Evolutionary conservation across 2,797 vertebrate species (phyloP), one percentile per base, ranked within the genome.

Genomic region (Pseudochaenichthys georgianus): DNA sequence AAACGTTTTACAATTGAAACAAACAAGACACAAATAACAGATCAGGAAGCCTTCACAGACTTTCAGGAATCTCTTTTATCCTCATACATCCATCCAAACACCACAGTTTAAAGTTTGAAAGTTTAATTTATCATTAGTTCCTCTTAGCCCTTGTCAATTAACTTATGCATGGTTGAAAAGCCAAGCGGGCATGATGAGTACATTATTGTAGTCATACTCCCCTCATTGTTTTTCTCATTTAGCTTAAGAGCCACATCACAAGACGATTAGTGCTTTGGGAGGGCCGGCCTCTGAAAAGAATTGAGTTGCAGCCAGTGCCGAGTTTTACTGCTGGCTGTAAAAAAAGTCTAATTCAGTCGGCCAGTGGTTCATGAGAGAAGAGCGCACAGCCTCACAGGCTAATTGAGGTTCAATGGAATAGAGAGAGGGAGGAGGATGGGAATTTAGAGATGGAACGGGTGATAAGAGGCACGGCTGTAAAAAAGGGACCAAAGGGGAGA

Each of bases 371-470:
- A 84, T 67, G 68, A 64, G 80, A 77, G 75, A 60, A 70, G 54
- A 85, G 70, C 16, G 34, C 74, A 78, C 68, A 70, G 78, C 51
- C 81, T 73, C 82, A 82, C 46, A 54, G 66, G 79, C 80, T 93
- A 87, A 94, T 92, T 89, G 80, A 79, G 57, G 42, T 81, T 74
- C 93, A 83, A 94, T 88, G 82, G 76, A 57, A 73, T 63, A 16
- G 73, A 79, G 76, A 84, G 76, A 84, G 70, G 64, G 70, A 75
- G 46, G 54, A 74, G 51, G 77, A 73, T 19, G 41, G 76, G 60
- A 73, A 65, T 81, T 64, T 53, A 50, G 55, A 66, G 38, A 82
- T 63, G 64, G 50, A 13, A 62, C 66, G 59, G 41, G 17, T 59
- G 50, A 77, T 76, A n/a, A 78, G 58, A 51, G 5, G 52, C n/a